These are phyloP conservation scores for Ceyx cyanopectus DNA, from an alignment of 2,113 vertebrate genomes.

Conservation along the genomic window DNA sequence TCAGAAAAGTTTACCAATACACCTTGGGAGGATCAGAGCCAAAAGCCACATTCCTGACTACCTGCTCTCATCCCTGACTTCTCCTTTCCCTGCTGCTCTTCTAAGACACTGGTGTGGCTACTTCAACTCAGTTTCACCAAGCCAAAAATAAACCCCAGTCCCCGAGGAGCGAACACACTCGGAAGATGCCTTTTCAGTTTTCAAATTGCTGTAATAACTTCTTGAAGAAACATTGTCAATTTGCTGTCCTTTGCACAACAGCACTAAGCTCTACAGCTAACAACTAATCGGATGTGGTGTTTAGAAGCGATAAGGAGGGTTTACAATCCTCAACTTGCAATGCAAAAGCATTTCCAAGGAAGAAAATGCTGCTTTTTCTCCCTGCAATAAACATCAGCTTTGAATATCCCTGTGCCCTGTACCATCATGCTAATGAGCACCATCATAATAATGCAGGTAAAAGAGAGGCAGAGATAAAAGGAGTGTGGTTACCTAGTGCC, in stretches of 20 bases:
- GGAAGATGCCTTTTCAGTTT: neutral
- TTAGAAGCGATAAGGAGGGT: slow-evolving; percentile 6
- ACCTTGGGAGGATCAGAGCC: neutral
- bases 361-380: neutral
- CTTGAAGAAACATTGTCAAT: neutral
- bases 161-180: neutral
- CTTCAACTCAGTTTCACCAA: neutral
- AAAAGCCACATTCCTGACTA: neutral
- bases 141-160: neutral
- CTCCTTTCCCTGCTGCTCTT: neutral
- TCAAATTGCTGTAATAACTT: neutral
- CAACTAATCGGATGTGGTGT: neutral
- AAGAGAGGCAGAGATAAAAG: slow-evolving; percentile 26
- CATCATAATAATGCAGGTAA: neutral
- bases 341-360: neutral
- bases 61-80: neutral
- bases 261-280: neutral
- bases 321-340: neutral
- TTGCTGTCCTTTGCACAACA: neutral
- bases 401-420: neutral
- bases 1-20: neutral
- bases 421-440: slow-evolving; percentile 13
- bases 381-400: neutral
- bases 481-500: neutral
- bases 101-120: neutral